A percentile compares a stretch with the other conserved stretches of the same genome.
phyloP scores from a whole-genome alignment of 2,113 vertebrate species.

The Myrmecophaga tridactyla region DNA sequence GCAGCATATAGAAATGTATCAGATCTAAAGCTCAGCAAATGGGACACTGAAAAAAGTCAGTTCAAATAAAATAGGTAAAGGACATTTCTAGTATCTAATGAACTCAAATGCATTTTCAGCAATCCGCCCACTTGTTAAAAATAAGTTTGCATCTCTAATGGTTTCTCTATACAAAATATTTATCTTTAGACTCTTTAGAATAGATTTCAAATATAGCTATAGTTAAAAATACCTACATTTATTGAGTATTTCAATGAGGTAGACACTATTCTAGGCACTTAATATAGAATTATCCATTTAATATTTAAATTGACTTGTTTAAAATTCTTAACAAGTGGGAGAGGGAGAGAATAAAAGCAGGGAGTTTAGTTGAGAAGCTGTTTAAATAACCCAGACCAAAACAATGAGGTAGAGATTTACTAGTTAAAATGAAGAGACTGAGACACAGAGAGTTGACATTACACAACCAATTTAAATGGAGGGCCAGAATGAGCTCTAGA shows the following conservation, averaged over 20 bases:
- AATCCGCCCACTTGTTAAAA: background rate
- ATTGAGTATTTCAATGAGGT: background rate
- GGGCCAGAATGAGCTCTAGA: background rate
- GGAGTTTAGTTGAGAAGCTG: background rate
- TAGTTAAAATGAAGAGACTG: background rate
- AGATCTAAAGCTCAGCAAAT: background rate
- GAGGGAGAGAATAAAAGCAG: background rate
- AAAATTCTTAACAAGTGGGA: background rate
- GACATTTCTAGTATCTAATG: background rate
- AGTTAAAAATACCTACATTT: slow-evolving; percentile 2
- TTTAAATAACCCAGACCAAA: background rate
- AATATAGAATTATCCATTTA: background rate
- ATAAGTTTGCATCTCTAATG: background rate
- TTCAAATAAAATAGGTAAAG: background rate
- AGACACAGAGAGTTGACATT: background rate
- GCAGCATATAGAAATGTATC: background rate
- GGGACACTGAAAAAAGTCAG: background rate
- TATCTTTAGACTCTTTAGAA: background rate
- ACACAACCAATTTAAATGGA: background rate
- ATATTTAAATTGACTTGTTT: slow-evolving; percentile 21
- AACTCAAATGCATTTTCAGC: background rate
- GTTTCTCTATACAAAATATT: background rate
- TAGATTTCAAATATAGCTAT: background rate
- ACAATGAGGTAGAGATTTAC: background rate
- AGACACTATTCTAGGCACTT: background rate